A percentile compares a stretch with the other conserved stretches of the same genome.
Evolutionary conservation across 2,113 vertebrate genomes (phyloP).

Genomic region (Channa argus): DNA sequence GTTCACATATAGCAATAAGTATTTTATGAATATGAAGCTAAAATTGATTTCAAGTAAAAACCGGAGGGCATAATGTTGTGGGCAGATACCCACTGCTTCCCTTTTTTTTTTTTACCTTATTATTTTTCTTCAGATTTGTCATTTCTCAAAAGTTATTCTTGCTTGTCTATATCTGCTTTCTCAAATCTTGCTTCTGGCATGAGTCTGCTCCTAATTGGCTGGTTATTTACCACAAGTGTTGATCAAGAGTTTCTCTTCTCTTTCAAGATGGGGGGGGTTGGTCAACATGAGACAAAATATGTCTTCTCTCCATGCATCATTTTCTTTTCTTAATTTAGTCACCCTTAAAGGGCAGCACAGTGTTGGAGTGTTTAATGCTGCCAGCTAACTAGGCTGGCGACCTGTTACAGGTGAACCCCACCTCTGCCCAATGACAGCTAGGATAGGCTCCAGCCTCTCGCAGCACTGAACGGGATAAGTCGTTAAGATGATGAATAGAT

Average conservation of each 20-base stretch:
- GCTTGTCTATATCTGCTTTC: conserved; percentile 28
- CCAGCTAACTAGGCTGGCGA: too few species aligned
- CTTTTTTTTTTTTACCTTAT: conserved; percentile 39
- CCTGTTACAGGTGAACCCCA: too few species aligned
- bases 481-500: too few species aligned
- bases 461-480: too few species aligned
- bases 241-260: conserved; percentile 26
- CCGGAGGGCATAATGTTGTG: conserved; percentile 20
- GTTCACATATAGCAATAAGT: conserved; percentile 30
- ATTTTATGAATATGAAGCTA: conserved; percentile 13
- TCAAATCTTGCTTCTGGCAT: conserved; percentile 45
- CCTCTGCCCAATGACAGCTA: too few species aligned
- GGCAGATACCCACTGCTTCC: conserved; percentile 30
- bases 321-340: not conserved
- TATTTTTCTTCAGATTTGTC: conserved; percentile 57
- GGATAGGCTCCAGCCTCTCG: too few species aligned
- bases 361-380: too few species aligned
- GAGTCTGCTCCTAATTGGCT: conserved; percentile 52
- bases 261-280: conserved; percentile 17
- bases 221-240: conserved; percentile 56
- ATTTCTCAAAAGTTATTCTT: conserved; percentile 51
- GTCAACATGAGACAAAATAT: conserved; percentile 23
- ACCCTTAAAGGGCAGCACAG: too few species aligned
- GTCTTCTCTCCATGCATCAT: not conserved
- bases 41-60: conserved; percentile 34